Evolutionary conservation across 2,797 vertebrate genomes (phyloP).

Genomic region (Falco biarmicus): DNA sequence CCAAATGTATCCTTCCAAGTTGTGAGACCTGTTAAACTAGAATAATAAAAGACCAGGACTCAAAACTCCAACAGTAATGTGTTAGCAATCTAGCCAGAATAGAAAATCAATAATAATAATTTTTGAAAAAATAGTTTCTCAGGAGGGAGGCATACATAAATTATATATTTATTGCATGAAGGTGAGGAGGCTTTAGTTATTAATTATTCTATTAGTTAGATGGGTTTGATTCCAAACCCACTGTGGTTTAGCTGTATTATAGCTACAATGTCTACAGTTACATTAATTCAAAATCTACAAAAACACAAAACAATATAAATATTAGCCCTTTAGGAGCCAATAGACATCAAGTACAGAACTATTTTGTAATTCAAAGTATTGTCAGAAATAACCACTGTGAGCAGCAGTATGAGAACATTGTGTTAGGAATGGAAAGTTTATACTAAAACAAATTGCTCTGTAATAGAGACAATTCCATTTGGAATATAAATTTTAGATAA

Average conservation of each 20-base stretch:
- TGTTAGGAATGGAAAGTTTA: background rate
- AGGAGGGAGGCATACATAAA: rapidly evolving
- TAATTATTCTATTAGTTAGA: background rate
- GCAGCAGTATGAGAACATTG: background rate
- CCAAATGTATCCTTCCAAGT: background rate
- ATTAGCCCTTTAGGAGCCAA: background rate
- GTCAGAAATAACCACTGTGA: background rate
- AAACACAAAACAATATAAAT: background rate
- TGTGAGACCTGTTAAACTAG: background rate
- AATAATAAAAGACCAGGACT: background rate
- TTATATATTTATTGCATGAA: background rate
- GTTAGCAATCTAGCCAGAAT: background rate
- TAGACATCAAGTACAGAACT: background rate
- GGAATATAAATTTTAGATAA: background rate
- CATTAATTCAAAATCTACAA: background rate
- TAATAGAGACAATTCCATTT: background rate
- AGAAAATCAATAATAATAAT: background rate
- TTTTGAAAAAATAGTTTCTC: background rate
- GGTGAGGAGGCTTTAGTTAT: background rate
- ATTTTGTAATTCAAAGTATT: background rate
- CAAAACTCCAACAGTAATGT: background rate
- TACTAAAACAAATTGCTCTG: background rate
- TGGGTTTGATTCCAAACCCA: background rate
- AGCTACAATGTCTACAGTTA: background rate
- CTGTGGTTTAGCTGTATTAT: background rate